Base-by-base conservation (phyloP, 1,140 invertebrate species). In the Pinna nobilis region DNA sequence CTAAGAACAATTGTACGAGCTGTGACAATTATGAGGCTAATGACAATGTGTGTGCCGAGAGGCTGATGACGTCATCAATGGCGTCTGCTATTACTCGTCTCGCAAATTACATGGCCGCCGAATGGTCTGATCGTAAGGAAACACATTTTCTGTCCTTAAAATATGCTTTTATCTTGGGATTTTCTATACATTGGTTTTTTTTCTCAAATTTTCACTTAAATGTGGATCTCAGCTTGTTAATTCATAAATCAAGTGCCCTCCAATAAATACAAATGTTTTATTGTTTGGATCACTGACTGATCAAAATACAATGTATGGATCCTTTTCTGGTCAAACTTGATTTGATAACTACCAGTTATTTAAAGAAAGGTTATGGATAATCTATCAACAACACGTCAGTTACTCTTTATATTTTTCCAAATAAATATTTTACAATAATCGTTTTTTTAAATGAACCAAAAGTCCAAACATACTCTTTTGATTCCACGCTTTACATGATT, bases 71-170 rank as follows among this genome's bases (percentile, higher is more conserved):
- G 23, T 59, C 76, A 70, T 47, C 32, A 20, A 37, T 69, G 44
- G 76, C 66, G 2, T 39, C 66, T 11, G 61, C 51, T n/a, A 13
- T 70, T 28, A 65, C 76, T 9, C 18, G 44, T 20, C 33, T 77
- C 3, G 70, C 65, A 15, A 65, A 77, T 35, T 50, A 68, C 9
- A 70, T 70, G 20, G 41, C 18, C 2, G 41, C 44, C n/a, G 70
- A 73, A 59, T 77, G 76, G 76, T 23, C 70, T 20, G 60, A 77
- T 30, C 61, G 76, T 74, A 33, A 64, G 73, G 35, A 15, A 9
- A 18, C 28, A 20, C 0, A 3, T 30, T 68, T 39, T 13, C 23
- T 13, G 50, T 25, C 6, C 49, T 2, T 15, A 33, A 51, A 25
- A 11, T 7, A 7, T 33, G 32, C n/a, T n/a, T n/a, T 49, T 50